These are phyloP conservation scores for Cervus canadensis DNA, from an alignment of 2,113 vertebrate genomes.

Conservation along the genomic window DNA sequence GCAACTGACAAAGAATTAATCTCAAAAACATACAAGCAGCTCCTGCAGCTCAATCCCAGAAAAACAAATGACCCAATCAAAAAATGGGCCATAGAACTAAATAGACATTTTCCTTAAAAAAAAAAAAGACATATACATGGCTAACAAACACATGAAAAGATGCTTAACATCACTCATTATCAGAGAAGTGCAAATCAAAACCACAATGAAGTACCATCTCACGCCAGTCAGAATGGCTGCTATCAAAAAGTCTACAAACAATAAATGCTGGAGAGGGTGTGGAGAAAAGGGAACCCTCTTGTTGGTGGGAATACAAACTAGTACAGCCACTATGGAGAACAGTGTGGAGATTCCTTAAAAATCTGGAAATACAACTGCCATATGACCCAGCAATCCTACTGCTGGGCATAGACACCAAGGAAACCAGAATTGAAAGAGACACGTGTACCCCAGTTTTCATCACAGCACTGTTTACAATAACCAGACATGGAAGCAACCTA, in stretches of 20 bases:
- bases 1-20: not conserved
- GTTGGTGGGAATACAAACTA: not conserved
- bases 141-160: not conserved
- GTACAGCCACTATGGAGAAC: not conserved
- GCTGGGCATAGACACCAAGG: not conserved
- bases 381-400: not conserved
- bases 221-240: not conserved
- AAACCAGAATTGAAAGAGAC: not conserved
- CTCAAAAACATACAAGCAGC: not conserved
- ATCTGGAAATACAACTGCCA: not conserved
- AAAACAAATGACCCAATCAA: not conserved
- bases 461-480: not conserved
- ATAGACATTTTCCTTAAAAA: not conserved
- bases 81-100: not conserved
- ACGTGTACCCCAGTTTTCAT: not conserved
- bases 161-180: not conserved
- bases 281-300: not conserved
- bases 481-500: not conserved
- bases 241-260: not conserved
- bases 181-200: not conserved
- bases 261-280: not conserved
- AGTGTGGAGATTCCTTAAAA: not conserved
- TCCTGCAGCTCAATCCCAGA: not conserved
- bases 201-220: not conserved
- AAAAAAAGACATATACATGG: not conserved